Conservation (phyloP, 2,797 vertebrate genomes). For the Xenentodon cancila region DNA sequence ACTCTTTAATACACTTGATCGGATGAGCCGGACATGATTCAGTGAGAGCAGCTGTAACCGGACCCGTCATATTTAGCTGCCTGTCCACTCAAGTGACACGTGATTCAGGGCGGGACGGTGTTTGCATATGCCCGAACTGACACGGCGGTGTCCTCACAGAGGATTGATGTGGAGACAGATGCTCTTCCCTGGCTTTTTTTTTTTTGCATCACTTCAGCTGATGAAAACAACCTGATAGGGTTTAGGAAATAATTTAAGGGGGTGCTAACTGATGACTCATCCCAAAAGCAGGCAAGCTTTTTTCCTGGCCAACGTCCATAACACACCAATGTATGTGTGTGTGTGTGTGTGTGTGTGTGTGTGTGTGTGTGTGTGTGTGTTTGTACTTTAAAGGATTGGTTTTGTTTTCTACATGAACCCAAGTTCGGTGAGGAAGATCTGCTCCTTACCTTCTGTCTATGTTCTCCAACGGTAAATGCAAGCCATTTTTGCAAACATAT, state of each 20-base stretch:
- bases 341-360: too few species aligned
- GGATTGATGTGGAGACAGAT: slow-evolving; percentile 39
- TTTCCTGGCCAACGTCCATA: too few species aligned
- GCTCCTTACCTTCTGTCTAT: too few species aligned
- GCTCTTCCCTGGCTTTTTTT: slow-evolving; percentile 30
- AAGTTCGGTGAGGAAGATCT: too few species aligned
- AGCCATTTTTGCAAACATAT: too few species aligned
- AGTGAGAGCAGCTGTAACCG: slow-evolving; percentile 26
- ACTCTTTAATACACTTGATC: too few species aligned
- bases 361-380: too few species aligned
- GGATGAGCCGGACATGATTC: slow-evolving; percentile 46
- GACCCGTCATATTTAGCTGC: slow-evolving; percentile 10
- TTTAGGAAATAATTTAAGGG: slow-evolving; percentile 25
- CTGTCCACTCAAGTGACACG: slow-evolving; percentile 54
- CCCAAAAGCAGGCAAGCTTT: too few species aligned
- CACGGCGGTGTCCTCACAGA: not conserved
- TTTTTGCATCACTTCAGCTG: slow-evolving; percentile 49
- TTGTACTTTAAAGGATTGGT: too few species aligned
- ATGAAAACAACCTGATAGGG: slow-evolving; percentile 36
- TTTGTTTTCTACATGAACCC: too few species aligned
- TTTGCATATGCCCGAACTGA: not conserved
- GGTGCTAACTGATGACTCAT: not conserved
- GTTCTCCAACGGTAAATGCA: too few species aligned
- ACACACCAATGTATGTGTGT: too few species aligned
- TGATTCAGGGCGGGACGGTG: slow-evolving; percentile 41